Conservation (phyloP, 2,797 vertebrate genomes). For the Eidolon dupreanum region DNA sequence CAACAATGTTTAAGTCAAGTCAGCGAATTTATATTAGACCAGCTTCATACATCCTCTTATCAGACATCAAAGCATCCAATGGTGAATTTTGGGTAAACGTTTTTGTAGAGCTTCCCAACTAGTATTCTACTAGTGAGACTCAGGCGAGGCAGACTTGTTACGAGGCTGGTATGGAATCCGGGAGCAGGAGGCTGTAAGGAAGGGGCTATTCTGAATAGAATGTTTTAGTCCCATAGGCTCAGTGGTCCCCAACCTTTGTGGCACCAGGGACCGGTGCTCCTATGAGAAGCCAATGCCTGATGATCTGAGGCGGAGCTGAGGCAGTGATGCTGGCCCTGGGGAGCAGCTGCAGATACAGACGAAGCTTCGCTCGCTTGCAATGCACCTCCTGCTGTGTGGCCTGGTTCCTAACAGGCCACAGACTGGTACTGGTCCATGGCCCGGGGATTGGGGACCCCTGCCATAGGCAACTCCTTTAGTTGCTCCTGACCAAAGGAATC, state of each 20-base stretch:
- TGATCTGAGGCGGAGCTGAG: too few species aligned
- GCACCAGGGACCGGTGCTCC: too few species aligned
- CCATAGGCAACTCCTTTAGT: neutral
- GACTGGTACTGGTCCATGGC: too few species aligned
- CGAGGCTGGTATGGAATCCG: neutral
- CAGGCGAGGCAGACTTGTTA: neutral
- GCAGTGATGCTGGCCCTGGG: too few species aligned
- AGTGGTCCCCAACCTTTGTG: too few species aligned
- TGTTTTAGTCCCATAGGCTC: neutral
- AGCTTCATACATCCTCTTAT: neutral
- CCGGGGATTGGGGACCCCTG: too few species aligned
- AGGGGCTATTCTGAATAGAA: neutral
- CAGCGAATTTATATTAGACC: neutral
- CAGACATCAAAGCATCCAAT: neutral
- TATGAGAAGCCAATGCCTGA: too few species aligned
- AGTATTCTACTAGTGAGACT: neutral
- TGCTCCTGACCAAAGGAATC: neutral
- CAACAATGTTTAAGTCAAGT: neutral
- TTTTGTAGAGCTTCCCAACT: neutral
- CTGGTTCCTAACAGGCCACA: too few species aligned
- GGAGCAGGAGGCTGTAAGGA: too few species aligned
- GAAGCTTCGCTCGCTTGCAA: too few species aligned
- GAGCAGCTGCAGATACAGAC: too few species aligned
- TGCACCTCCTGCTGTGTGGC: too few species aligned
- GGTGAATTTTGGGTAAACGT: neutral